Conservation (phyloP, 1,140 invertebrate species). For the Eriosoma lanigerum region DNA sequence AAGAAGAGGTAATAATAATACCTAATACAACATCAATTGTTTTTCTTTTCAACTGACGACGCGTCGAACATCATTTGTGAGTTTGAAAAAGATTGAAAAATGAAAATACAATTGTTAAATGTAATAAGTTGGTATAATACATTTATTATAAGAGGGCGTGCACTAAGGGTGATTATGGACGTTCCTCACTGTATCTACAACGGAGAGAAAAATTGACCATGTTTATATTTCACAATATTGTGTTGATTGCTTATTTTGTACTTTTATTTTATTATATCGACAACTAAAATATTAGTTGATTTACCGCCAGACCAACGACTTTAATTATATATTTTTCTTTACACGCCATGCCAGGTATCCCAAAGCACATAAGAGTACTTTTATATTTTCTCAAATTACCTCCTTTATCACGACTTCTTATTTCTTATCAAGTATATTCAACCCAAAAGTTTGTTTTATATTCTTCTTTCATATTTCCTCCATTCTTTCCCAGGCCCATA, state of each 20-base stretch:
- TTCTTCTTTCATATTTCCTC: neutral
- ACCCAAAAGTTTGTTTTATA: neutral
- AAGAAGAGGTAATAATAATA: neutral
- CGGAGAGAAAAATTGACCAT: slow-evolving; percentile 5
- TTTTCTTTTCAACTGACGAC: neutral
- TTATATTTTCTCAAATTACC: neutral
- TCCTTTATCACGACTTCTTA: neutral
- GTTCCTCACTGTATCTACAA: neutral
- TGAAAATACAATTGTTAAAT: neutral
- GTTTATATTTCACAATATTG: slow-evolving; percentile 22
- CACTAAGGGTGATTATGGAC: slow-evolving; percentile 6
- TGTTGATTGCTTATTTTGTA: slow-evolving; percentile 23
- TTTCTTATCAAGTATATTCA: neutral
- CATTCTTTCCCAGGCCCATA: neutral
- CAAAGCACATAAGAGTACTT: neutral
- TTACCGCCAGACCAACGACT: neutral
- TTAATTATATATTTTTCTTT: neutral
- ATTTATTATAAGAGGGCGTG: slow-evolving; percentile 28
- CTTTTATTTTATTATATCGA: neutral
- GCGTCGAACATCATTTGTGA: neutral
- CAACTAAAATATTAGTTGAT: slow-evolving; percentile 11
- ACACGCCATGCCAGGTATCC: neutral
- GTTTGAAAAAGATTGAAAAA: neutral
- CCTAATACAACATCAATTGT: slow-evolving; percentile 20
- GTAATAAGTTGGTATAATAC: neutral